Evolutionary conservation across 2,888 invertebrate species (phyloP).

Genomic region (Lamellibrachia columna): DNA sequence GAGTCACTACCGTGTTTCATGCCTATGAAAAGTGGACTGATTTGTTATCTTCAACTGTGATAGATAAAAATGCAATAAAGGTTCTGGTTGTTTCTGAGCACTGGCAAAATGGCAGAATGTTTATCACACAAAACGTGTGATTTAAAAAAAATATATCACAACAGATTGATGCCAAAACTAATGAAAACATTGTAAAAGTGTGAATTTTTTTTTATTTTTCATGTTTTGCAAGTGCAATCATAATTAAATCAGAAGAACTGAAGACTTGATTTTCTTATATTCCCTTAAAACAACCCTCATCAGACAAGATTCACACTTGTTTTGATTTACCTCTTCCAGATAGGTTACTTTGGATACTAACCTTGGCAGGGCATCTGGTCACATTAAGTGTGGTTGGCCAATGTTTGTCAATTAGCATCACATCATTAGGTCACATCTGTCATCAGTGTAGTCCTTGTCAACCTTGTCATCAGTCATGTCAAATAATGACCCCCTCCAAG

Average conservation of each 20-base stretch:
- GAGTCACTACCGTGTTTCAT: neutral
- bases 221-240: neutral
- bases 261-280: neutral
- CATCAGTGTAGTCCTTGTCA: neutral
- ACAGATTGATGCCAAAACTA: too few species aligned
- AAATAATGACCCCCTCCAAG: neutral
- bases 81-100: neutral
- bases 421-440: slow-evolving; percentile 3
- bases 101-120: neutral
- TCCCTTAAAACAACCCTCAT: neutral
- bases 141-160: neutral
- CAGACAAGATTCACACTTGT: neutral
- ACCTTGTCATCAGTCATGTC: slow-evolving; percentile 5
- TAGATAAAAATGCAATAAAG: neutral
- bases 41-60: neutral
- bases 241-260: neutral
- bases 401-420: slow-evolving; percentile 1
- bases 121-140: neutral
- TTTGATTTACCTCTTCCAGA: neutral
- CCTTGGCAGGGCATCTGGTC: neutral
- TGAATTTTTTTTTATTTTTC: too few species aligned
- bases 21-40: neutral
- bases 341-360: neutral
- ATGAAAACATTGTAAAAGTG: too few species aligned
- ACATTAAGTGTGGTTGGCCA: neutral